Conservation (phyloP, 2,797 vertebrate genomes). For the Crocidura indochinensis region DNA sequence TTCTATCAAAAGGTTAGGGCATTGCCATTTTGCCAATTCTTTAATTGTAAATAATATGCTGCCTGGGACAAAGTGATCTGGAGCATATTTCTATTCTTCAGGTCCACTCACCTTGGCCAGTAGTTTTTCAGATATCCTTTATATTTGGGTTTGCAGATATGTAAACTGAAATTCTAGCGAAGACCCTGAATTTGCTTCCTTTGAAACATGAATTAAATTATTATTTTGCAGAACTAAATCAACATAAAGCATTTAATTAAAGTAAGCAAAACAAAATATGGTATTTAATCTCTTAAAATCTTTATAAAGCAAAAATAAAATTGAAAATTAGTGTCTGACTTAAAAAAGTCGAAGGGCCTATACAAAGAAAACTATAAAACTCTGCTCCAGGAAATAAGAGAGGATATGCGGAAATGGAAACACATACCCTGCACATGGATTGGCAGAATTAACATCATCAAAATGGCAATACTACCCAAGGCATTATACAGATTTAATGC, state of each 20-base stretch:
- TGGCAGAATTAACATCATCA: no score
- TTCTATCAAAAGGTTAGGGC: no score
- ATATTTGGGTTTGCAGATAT: neutral
- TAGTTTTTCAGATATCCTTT: neutral
- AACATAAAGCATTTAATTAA: neutral
- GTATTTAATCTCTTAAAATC: conserved; percentile 8
- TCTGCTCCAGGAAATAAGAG: no score
- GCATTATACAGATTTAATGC: no score
- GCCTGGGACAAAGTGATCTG: no score
- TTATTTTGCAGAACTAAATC: neutral
- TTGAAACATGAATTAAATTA: neutral
- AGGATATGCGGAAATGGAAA: no score
- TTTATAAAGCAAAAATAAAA: neutral
- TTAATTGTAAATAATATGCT: no score
- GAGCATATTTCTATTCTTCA: neutral
- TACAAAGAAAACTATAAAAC: no score
- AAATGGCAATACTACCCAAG: no score
- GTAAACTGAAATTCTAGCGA: neutral
- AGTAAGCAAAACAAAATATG: conserved; percentile 31
- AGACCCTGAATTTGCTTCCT: neutral
- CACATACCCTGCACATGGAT: no score
- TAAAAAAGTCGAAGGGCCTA: no score
- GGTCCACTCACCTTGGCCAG: neutral
- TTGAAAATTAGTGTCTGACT: neutral
- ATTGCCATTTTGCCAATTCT: no score